phyloP scores from a whole-genome alignment of 2,797 vertebrate species.

The Sebastes flavidus region DNA sequence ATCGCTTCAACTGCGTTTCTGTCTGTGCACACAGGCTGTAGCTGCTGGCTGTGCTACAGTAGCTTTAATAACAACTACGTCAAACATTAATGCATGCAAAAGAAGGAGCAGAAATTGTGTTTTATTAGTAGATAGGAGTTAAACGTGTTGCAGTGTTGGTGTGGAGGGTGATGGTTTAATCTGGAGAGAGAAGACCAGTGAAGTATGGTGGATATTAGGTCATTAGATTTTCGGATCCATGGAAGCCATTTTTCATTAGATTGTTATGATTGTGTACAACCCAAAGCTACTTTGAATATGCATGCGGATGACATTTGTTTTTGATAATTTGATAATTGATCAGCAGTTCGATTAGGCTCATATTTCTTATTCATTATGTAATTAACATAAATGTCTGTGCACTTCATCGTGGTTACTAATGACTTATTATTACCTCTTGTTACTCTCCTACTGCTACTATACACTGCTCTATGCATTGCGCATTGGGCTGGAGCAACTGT shows the following conservation, averaged over 20 bases:
- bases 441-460: background rate
- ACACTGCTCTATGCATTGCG: background rate
- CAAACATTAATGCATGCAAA: slow-evolving; percentile 59
- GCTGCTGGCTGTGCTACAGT: slow-evolving; percentile 42
- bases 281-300: slow-evolving; percentile 6
- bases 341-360: background rate
- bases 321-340: background rate
- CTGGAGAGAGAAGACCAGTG: slow-evolving; percentile 2
- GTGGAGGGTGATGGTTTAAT: slow-evolving; percentile 13
- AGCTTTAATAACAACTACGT: slow-evolving; percentile 72
- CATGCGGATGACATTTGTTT: background rate
- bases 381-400: background rate
- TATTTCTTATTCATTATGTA: background rate
- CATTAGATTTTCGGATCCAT: slow-evolving; percentile 65
- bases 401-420: background rate
- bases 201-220: slow-evolving; percentile 67
- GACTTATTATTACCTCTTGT: background rate
- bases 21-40: slow-evolving; percentile 49
- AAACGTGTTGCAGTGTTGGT: background rate
- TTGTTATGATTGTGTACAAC: slow-evolving; percentile 47
- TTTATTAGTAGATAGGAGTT: background rate
- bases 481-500: background rate
- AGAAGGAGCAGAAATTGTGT: background rate
- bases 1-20: slow-evolving; percentile 57
- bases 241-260: slow-evolving; percentile 79